Percentiles rank a stretch among this genome's conserved stretches.
Conservation (phyloP, 1,140 invertebrate species). For the Pseudomyrmex dendroicus region DNA sequence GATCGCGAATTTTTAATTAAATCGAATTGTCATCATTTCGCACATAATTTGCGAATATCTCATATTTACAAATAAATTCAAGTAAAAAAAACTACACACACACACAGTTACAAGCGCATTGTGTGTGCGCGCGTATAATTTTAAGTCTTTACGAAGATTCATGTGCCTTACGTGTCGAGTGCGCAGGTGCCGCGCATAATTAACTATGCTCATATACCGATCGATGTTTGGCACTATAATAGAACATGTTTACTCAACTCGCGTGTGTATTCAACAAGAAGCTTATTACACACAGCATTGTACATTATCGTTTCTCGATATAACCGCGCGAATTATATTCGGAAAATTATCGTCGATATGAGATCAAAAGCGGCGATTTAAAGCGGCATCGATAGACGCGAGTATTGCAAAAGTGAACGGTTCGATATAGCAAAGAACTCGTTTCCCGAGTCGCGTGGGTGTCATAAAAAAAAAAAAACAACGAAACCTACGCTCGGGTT, state of each 20-base stretch:
- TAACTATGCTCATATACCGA: background rate
- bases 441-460: constrained; percentile 21
- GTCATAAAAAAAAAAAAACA: constrained; percentile 2
- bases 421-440: background rate
- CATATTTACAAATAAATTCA: background rate
- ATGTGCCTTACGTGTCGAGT: background rate
- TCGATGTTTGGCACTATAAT: background rate
- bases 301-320: background rate
- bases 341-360: background rate
- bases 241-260: background rate
- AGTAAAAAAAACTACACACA: background rate
- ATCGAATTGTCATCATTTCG: background rate
- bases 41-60: background rate
- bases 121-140: background rate
- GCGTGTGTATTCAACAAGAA: background rate
- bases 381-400: background rate
- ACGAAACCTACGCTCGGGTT: constrained; percentile 9
- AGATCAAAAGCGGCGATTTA: constrained; percentile 1
- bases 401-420: constrained; percentile 36
- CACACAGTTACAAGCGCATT: background rate
- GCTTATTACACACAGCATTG: background rate
- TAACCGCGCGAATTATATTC: background rate
- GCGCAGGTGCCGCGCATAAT: background rate
- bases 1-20: background rate
- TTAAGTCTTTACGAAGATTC: background rate